Conservation (phyloP, 2,888 invertebrate species). For the Chironomus riparius region DNA sequence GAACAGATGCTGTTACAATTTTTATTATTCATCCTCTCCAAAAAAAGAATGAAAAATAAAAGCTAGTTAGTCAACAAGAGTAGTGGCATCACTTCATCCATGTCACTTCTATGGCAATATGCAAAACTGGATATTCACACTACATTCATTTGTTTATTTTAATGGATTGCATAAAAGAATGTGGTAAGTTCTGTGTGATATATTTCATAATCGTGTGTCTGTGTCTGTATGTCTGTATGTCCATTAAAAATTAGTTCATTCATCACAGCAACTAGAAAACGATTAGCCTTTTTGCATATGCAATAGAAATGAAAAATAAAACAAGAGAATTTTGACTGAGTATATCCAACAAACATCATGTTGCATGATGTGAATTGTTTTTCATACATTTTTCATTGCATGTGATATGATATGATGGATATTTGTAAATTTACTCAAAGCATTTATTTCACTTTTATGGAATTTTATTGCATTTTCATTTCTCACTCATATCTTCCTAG, state of each 20-base stretch:
- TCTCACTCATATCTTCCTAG: background rate
- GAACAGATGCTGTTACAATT: background rate
- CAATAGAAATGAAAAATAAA: background rate
- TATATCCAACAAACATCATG: background rate
- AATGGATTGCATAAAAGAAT: background rate
- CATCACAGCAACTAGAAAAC: slow-evolving; percentile 21
- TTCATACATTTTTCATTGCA: background rate
- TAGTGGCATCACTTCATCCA: background rate
- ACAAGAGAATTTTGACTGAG: background rate
- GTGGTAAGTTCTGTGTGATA: background rate
- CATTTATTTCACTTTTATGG: too few relatives aligned
- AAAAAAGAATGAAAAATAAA: too few relatives aligned
- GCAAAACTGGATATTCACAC: background rate
- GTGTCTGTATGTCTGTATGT: background rate
- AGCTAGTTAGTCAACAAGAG: too few relatives aligned
- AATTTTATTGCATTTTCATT: background rate
- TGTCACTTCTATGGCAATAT: background rate
- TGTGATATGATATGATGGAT: background rate
- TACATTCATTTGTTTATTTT: background rate
- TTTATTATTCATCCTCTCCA: background rate
- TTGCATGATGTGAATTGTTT: background rate
- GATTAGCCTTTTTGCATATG: slow-evolving; percentile 7
- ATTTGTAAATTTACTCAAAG: background rate
- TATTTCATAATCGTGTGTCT: background rate
- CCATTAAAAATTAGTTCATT: slow-evolving; percentile 26